Percentiles rank a stretch among this genome's conserved stretches.
These are phyloP conservation scores for Empidonax alnorum DNA, from an alignment of 2,113 vertebrate genomes.

Conservation along the genomic window DNA sequence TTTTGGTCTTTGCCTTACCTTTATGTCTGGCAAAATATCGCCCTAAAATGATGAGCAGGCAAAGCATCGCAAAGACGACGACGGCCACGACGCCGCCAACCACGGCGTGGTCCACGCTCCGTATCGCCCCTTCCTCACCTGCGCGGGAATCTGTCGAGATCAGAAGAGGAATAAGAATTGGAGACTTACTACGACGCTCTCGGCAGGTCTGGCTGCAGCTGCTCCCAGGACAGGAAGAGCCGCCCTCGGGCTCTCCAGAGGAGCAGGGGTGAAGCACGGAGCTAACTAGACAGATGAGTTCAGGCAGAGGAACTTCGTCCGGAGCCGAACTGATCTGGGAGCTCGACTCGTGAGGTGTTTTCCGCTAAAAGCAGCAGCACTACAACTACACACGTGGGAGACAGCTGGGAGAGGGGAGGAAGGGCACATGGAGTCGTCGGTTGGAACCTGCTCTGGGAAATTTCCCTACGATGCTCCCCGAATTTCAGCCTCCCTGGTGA, in stretches of 20 bases:
- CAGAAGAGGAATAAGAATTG: slow-evolving; percentile 60
- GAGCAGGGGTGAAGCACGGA: slow-evolving; percentile 21
- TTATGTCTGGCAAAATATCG: slow-evolving; percentile 99
- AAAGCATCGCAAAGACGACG: slow-evolving; percentile 98
- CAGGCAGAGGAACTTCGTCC: slow-evolving; percentile 15
- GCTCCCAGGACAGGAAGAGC: slow-evolving; percentile 21
- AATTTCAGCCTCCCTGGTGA: neutral
- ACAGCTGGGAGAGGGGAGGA: neutral
- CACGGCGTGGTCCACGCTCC: slow-evolving; percentile 95
- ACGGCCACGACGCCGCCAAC: slow-evolving; percentile 97
- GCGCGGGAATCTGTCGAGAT: slow-evolving; percentile 90
- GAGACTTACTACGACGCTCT: neutral
- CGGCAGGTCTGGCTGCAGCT: neutral
- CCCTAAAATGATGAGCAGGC: slow-evolving; percentile 95
- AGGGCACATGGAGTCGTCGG: neutral
- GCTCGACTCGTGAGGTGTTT: neutral
- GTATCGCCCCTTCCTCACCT: slow-evolving; percentile 86
- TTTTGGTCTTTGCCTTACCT: slow-evolving; percentile 79
- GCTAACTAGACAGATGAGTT: slow-evolving; percentile 53
- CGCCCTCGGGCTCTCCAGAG: slow-evolving; percentile 21
- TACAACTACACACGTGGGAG: neutral
- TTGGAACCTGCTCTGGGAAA: neutral
- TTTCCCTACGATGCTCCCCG: neutral
- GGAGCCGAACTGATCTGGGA: slow-evolving; percentile 29
- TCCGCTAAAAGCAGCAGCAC: slow-evolving; percentile 17